These are phyloP conservation scores for Neolamprologus falcicula DNA, from an alignment of 2,113 vertebrate genomes.

Conservation along the genomic window DNA sequence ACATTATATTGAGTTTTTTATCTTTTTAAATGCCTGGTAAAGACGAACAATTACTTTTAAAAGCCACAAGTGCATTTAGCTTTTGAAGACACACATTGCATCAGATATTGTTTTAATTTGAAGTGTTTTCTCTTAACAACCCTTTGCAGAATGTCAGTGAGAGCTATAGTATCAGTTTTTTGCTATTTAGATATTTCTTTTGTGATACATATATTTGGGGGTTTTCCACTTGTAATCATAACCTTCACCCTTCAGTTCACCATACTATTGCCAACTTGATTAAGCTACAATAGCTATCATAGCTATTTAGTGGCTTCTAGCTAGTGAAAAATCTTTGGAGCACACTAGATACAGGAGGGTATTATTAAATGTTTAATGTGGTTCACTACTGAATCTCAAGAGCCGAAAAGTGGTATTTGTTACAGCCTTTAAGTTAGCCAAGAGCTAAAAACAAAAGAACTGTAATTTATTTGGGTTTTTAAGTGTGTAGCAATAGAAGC, in stretches of 20 bases:
- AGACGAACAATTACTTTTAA: neutral
- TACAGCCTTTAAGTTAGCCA: neutral
- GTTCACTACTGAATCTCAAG: neutral
- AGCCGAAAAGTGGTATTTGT: neutral
- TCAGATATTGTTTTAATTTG: neutral
- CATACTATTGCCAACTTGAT: neutral
- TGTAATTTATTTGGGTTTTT: neutral
- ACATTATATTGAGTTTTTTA: neutral
- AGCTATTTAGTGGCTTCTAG: neutral
- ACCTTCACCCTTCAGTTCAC: neutral
- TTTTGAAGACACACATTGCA: neutral
- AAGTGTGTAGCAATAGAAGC: neutral
- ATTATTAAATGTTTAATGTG: neutral
- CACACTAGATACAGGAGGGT: neutral
- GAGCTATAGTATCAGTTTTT: neutral
- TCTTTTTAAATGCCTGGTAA: neutral
- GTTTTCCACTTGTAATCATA: neutral
- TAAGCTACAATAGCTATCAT: neutral
- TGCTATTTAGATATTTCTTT: neutral
- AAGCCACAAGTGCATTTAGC: neutral
- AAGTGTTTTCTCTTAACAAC: neutral
- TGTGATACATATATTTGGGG: neutral
- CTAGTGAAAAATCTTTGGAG: neutral
- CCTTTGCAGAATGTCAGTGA: neutral
- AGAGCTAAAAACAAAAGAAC: neutral